Evolutionary conservation across 2,113 vertebrate species (phyloP), one percentile per base, ranked within the genome.

Genomic region (Syrrhaptes paradoxus): DNA sequence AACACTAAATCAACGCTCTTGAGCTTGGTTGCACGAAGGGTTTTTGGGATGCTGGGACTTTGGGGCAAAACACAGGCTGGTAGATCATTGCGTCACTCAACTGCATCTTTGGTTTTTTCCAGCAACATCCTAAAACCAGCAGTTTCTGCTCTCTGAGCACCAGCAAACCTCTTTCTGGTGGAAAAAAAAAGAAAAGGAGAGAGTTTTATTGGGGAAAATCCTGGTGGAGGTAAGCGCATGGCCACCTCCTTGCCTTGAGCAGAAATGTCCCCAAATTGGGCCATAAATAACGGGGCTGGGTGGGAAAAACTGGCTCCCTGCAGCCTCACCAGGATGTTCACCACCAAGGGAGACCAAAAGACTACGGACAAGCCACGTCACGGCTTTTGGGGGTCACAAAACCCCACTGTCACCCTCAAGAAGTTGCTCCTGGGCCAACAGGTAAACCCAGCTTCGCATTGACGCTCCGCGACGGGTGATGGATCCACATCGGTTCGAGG

Each of bases 1-100:
- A 29, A 24, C 20, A 4, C 0, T 9, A 51, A 45, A 68, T 31
- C 3, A 32, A 5, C 0, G 0, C 32, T 55, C 34, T 4, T 1
- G 15, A 84, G 58, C 15, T 54, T 2, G 0, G 16, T 5, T 34
- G 4, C n/a, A 22, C 0, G 0, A 36, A 70, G 38, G 2, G 43
- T 65, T 85, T 55, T 67, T 1, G 5, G 62, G 46, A 45, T 68
- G 45, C 34, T 32, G 72, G 34, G 59, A 38, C 46, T 54, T 61
- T 2, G 1, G 57, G 81, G 63, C 55, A 84, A 18, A 67, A 22
- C 45, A 19, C 3, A 10, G 66, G 49, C 36, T n/a, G 41, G 22
- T 11, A 29, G 28, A 38, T 77, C 46, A 4, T 32, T 8, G 14
- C 1, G 0, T 67, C 28, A 26, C 29, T 10, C 29, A 72, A 5